Evolutionary conservation across 2,113 vertebrate genomes (phyloP), one percentile per base, ranked within the genome.

Genomic region (Poeciliopsis prolifica): DNA sequence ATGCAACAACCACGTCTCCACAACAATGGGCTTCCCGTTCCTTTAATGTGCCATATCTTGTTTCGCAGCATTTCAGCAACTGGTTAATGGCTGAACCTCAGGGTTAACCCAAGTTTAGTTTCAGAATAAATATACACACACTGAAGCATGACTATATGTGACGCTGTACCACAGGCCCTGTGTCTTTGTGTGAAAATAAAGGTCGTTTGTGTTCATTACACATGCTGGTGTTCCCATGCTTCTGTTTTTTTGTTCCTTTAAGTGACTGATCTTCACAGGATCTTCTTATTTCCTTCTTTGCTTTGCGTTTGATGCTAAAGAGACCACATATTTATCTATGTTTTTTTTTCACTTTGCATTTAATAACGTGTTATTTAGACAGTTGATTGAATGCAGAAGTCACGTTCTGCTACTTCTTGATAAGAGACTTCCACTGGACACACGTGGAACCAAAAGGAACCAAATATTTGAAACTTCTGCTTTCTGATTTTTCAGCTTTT

Each of bases 51-150:
- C 35, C 61, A 77, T 10, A 17, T 73, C 69, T 37, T n/a, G 0
- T 80, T 76, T 72, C 26, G 79, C 82, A 79, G 79, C 72, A 40
- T 35, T 13, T 72, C 31, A 17, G 48, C 51, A 64, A 68, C 19
- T 75, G 70, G 31, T 60, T 75, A 74, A 24, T 51, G 64, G 68
- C 22, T 77, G 30, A 65, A 65, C 72, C 72, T 28, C 7, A 0
- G 35, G 44, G 44, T 31, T 80, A 81, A 81, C 85, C 86, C 58
- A 81, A 4, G 82, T 86, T 79, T 61, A 51, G 15, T 73, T 86
- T 72, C n/a, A 14, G 78, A 77, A 62, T 78, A 72, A 42, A 65
- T 60, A 54, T 22, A 60, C 30, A 48, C 70, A 67, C 58, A 62
- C 44, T 22, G 51, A n/a, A n/a, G n/a, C n/a, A n/a, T n/a, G n/a